Evolutionary conservation across 2,797 vertebrate species (phyloP), one percentile per base, ranked within the genome.

Genomic region (Oreochromis mossambicus): DNA sequence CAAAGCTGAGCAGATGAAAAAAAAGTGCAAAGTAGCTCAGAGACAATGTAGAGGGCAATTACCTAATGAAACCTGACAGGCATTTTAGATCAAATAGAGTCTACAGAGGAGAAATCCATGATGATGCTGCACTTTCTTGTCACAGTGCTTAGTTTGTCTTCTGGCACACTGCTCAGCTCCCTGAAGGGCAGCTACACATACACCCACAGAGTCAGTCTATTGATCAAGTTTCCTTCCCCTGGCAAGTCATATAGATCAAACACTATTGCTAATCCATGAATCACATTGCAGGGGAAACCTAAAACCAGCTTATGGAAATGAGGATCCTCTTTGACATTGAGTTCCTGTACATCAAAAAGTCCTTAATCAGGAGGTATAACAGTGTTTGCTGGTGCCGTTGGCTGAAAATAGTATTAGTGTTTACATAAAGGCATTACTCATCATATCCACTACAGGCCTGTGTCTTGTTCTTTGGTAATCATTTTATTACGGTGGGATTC

Each of bases 1-100:
- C 75, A 83, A 24, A 34, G 78, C 87, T 87, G 84, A 36, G 90
- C 34, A 78, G 88, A 92, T 79, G 73, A 87, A 86, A 68, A 89
- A 87, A 93, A 88, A 86, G 79, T 80, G 81, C 54, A 77, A 88
- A 86, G 75, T 84, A 83, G 78, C 73, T 77, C 76, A 83, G 85
- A 91, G 88, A 91, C 88, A 91, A 79, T 24, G 43, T 17, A 78
- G 66, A 38, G 63, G 51, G 43, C 90, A 95, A 95, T 97, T 94
- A 95, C 92, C 94, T 96, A 96, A 97, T 96, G 94, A 87, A 93
- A 79, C 83, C 29, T 78, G 86, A 87, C 86, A 78, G 87, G 73
- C 68, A 66, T 85, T 86, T 90, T 83, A 86, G 87, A 89, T 84
- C 21, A 15, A 88, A 86, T 54, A 24, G 41, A 81, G 82, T 86